These are phyloP conservation scores for Mesoclemmys tuberculata DNA, from an alignment of 2,113 vertebrate genomes.

Conservation along the genomic window DNA sequence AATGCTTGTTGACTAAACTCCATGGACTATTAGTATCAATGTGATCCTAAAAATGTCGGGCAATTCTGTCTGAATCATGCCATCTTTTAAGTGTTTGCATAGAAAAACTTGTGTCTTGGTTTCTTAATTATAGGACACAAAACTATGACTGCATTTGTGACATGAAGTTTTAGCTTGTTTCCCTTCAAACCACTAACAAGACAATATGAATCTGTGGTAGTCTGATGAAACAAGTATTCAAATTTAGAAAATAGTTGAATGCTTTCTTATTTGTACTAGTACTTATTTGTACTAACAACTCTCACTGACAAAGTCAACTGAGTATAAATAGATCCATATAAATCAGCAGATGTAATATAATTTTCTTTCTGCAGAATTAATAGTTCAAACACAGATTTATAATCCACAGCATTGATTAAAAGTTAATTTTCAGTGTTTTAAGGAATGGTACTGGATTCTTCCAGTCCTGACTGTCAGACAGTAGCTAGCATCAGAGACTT, in stretches of 20 bases:
- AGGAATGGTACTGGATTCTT: not conserved
- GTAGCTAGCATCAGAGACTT: not conserved
- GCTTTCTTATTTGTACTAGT: not conserved
- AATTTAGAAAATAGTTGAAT: not conserved
- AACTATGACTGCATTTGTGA: not conserved
- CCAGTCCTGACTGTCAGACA: not conserved
- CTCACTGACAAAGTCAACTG: not conserved
- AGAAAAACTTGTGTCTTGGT: constrained; percentile 9
- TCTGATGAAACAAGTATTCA: not conserved
- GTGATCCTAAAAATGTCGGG: not conserved
- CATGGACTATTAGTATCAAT: not conserved
- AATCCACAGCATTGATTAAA: not conserved
- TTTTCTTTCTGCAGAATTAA: not conserved
- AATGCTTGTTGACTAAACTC: not conserved
- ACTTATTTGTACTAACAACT: no score
- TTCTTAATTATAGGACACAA: not conserved
- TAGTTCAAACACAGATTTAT: not conserved
- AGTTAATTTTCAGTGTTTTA: not conserved
- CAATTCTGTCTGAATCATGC: not conserved
- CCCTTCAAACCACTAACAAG: not conserved
- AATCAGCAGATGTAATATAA: not conserved
- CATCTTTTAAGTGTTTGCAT: not conserved
- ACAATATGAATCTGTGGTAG: not conserved
- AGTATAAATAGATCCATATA: not conserved
- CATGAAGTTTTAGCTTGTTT: not conserved